These are phyloP conservation scores for Rhagophthalmus giganteus DNA, from an alignment of 2,888 invertebrate genomes.

Conservation along the genomic window DNA sequence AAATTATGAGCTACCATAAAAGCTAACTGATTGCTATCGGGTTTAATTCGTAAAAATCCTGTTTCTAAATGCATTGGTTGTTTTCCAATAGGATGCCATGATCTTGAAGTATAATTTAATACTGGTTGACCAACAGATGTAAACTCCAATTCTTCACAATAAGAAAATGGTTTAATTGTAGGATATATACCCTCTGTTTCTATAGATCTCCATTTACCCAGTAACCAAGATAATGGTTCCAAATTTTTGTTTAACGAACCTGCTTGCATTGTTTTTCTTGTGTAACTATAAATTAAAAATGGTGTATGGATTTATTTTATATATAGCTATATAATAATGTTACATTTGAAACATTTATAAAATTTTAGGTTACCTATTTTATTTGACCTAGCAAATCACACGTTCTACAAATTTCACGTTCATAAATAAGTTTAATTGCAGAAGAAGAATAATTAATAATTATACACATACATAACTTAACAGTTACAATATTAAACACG, in stretches of 20 bases:
- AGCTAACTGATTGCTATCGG: slow-evolving; percentile 59
- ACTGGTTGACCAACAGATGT: slow-evolving; percentile 64
- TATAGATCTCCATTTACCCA: slow-evolving; percentile 63
- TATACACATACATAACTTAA: too few relatives aligned
- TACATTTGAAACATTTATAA: too few relatives aligned
- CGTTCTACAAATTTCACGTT: background rate
- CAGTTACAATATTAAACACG: too few relatives aligned
- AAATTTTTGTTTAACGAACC: slow-evolving; percentile 56
- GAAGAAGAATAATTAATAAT: too few relatives aligned
- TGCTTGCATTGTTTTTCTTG: slow-evolving; percentile 20
- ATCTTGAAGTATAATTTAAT: slow-evolving; percentile 60
- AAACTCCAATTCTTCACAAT: slow-evolving; percentile 63
- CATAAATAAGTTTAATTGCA: too few relatives aligned
- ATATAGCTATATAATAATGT: background rate
- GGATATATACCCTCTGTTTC: slow-evolving; percentile 61
- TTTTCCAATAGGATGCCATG: slow-evolving; percentile 59
- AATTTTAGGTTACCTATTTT: too few relatives aligned
- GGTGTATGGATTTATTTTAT: background rate
- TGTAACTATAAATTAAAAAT: background rate
- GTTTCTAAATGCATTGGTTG: slow-evolving; percentile 66
- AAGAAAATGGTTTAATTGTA: slow-evolving; percentile 61
- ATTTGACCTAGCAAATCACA: too few relatives aligned
- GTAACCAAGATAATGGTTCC: slow-evolving; percentile 61
- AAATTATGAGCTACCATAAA: slow-evolving; percentile 66
- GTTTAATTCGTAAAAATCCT: slow-evolving; percentile 64